Percentiles rank a stretch among this genome's conserved stretches.
phyloP scores from a whole-genome alignment of 2,797 vertebrate genomes.

The Propithecus deckenii region DNA sequence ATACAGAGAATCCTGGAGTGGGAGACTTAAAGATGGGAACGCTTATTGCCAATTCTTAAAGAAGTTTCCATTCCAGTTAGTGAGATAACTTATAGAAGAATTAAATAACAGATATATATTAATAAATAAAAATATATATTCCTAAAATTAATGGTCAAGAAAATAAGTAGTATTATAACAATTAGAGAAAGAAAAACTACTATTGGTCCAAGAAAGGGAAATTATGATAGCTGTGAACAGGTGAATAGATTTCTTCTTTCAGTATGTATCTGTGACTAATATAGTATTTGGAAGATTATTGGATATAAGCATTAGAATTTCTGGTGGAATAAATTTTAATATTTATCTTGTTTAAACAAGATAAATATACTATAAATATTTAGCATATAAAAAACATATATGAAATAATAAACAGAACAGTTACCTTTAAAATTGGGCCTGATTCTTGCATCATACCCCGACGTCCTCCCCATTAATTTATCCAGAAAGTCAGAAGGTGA shows the following conservation, averaged over 20 bases:
- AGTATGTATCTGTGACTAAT: not conserved
- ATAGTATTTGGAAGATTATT: not conserved
- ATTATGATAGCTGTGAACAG: not conserved
- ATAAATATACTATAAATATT: too few species aligned
- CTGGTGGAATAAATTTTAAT: not conserved
- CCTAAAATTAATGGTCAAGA: not conserved
- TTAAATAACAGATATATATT: not conserved
- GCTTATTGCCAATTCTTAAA: not conserved
- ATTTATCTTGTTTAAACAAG: not conserved
- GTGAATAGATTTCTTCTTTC: not conserved
- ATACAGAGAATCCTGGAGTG: not conserved
- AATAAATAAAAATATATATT: not conserved
- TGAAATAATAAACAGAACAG: conserved; percentile 31
- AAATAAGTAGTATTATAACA: not conserved
- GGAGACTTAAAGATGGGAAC: not conserved
- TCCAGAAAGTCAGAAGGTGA: conserved; percentile 94
- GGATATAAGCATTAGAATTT: not conserved
- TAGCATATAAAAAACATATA: not conserved
- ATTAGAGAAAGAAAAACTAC: not conserved
- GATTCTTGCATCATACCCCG: conserved; percentile 93
- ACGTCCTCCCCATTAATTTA: conserved; percentile 93
- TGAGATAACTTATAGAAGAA: not conserved
- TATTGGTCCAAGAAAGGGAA: not conserved
- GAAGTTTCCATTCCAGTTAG: not conserved
- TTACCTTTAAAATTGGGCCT: conserved; percentile 95